Conservation (phyloP, 2,797 vertebrate species). For the Acipenser transmontanus region DNA sequence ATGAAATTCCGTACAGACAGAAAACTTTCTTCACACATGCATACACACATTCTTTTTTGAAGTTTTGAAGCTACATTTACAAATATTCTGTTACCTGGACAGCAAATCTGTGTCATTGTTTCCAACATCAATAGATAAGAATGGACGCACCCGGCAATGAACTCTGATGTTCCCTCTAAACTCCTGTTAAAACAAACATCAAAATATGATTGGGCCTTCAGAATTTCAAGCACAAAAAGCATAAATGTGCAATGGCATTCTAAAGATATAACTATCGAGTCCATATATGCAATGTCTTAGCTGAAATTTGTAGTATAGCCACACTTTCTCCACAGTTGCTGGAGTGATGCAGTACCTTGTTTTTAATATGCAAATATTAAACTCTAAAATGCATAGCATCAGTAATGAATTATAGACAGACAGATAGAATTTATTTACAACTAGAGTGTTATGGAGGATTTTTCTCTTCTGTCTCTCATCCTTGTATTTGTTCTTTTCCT, state of each 20-base stretch:
- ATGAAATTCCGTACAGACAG: too few relatives aligned
- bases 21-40: too few relatives aligned
- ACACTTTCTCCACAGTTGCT: neutral
- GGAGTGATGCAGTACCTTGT: too few relatives aligned
- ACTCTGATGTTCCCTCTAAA: constrained; percentile 74
- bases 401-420: too few relatives aligned
- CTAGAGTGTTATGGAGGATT: constrained; percentile 59
- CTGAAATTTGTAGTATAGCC: neutral
- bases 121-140: constrained; percentile 54
- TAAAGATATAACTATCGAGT: neutral
- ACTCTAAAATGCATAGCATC: too few relatives aligned
- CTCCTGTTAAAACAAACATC: constrained; percentile 52
- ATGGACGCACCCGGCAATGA: constrained; percentile 70
- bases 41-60: neutral
- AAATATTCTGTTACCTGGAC: constrained; percentile 42
- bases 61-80: neutral
- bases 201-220: neutral
- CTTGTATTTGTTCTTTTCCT: constrained; percentile 49
- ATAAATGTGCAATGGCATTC: neutral
- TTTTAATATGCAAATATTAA: too few relatives aligned
- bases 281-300: neutral
- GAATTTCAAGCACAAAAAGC: neutral
- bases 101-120: constrained; percentile 10
- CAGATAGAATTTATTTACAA: constrained; percentile 47
- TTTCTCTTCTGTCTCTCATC: constrained; percentile 61